Conservation (phyloP, 2,888 invertebrate species). For the Hermaeophaga mercurialis region DNA sequence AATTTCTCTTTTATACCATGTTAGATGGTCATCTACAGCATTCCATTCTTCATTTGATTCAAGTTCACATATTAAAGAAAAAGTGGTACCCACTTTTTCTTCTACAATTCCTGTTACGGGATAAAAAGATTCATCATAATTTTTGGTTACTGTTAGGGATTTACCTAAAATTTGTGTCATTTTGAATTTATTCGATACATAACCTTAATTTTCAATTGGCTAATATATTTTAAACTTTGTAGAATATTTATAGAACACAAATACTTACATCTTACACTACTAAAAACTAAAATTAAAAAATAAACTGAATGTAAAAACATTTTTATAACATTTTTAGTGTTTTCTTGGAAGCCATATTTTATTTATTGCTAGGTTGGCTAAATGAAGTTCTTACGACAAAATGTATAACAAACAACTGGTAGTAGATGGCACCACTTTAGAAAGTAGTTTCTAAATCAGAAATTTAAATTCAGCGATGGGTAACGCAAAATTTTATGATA, state of each 20-base stretch:
- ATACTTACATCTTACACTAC: constrained; percentile 40
- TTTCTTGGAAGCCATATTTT: constrained; percentile 40
- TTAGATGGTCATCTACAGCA: constrained; percentile 49
- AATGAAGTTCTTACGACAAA: too few relatives aligned
- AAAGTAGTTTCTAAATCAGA: too few relatives aligned
- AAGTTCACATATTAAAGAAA: constrained; percentile 52
- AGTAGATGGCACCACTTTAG: too few relatives aligned
- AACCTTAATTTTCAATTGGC: constrained; percentile 16
- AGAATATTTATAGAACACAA: neutral
- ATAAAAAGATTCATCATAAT: constrained; percentile 48
- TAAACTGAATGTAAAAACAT: constrained; percentile 30
- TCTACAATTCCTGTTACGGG: constrained; percentile 48
- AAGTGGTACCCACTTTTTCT: constrained; percentile 50
- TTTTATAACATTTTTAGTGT: constrained; percentile 38
- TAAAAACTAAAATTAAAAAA: constrained; percentile 41
- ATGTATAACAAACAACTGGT: too few relatives aligned
- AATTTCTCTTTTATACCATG: constrained; percentile 46
- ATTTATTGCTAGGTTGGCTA: constrained; percentile 9
- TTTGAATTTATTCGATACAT: constrained; percentile 18
- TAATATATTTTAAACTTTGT: neutral
- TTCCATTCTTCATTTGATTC: constrained; percentile 38
- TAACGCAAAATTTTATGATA: neutral
- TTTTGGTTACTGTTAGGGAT: constrained; percentile 50
- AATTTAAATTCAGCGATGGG: neutral
- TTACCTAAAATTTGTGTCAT: constrained; percentile 40